Base-by-base conservation (phyloP, 2,888 invertebrate species). In the Leptinotarsa haldemani region DNA sequence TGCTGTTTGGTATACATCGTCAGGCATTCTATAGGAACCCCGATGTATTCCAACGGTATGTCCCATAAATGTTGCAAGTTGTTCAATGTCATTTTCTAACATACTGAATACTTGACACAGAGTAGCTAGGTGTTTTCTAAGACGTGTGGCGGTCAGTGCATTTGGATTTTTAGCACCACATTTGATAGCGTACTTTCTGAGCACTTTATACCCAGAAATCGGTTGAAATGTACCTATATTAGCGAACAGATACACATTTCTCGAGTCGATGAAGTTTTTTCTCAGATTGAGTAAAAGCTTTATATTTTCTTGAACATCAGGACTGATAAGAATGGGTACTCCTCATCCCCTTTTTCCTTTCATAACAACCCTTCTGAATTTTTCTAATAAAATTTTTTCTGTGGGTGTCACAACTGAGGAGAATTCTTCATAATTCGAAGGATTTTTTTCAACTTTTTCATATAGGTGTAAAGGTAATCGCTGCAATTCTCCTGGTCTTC, bases 401-500 rank as follows among this genome's bases (percentile, higher is more conserved):
- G 58, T 65, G 3, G 67, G 64, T 65, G 53, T 71, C 20, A 63
- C 46, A 12, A 69, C 48, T 22, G 74, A 48, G 0, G 16, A 25
- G 61, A 79, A 79, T 69, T 78, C 77, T 69, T 78, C 77, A 64
- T 79, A 78, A 7, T 67, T 71, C 56, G 58, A 20, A 16, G 66
- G 15, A 7, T 74, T 22, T 25, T 50, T 47, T 1, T 16, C 61
- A 22, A 40, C n/a, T 52, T 47, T 25, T 25, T 25, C 25, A 25
- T 25, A 25, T 25, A 5, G 1, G 50, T 71, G n/a, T 12, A 77
- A 65, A 5, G 30, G 30, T 15, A 78, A 25, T 74, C 80, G 69
- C 53, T 83, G 79, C 9, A 82, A 69, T 71, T 82, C 81, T 22
- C 82, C 83, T 13, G 78, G 76, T 64, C 83, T 40, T 68, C 74